Evolutionary conservation across 2,888 invertebrate species (phyloP), one percentile per base, ranked within the genome.

Genomic region (Aporophyla lueneburgensis): DNA sequence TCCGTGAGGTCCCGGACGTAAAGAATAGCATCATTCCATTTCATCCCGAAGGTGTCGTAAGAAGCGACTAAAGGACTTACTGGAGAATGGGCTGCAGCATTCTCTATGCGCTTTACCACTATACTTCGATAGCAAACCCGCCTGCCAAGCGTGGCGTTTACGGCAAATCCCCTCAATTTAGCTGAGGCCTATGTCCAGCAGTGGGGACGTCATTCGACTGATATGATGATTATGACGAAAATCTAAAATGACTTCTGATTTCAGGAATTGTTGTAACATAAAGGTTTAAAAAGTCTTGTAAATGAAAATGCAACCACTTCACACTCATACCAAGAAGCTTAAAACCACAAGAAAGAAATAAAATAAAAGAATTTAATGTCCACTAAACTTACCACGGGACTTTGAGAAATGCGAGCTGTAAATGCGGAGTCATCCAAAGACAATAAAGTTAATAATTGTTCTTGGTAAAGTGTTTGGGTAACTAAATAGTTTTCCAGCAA

Each of bases 371-470:
- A 49, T 54, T 68, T 76, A 3, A 68, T 68, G 79, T 63, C 46
- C 53, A 82, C 33, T 73, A 54, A 80, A 49, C 19, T 43, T 12
- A 62, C 81, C 81, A 73, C 81, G 24, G 19, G 12, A 49, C 54
- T 51, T 27, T 76, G 14, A 51, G 53, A 58, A 12, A n/a, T 19
- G n/a, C 5, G n/a, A 43, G 51, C 51, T 76, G 12, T 43, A 33
- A 24, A 71, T 40, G n/a, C 72, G 12, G 12, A 33, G 40, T 43
- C 33, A 56, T 62, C 27, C 27, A 43, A 16, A 73, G 21, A 74
- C 54, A 43, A 43, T 77, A 63, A 73, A 80, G 27, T 56, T 62
- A 19, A 27, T 40, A n/a, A n/a, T 7, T 33, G 33, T 33, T 33
- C 33, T 33, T 33, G 33, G 33, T 33, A 33, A 33, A 33, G 33